Percentiles rank a stretch among this genome's conserved stretches.
Evolutionary conservation across 2,113 vertebrate species (phyloP).

Genomic region (Gnathonemus longibarbis): DNA sequence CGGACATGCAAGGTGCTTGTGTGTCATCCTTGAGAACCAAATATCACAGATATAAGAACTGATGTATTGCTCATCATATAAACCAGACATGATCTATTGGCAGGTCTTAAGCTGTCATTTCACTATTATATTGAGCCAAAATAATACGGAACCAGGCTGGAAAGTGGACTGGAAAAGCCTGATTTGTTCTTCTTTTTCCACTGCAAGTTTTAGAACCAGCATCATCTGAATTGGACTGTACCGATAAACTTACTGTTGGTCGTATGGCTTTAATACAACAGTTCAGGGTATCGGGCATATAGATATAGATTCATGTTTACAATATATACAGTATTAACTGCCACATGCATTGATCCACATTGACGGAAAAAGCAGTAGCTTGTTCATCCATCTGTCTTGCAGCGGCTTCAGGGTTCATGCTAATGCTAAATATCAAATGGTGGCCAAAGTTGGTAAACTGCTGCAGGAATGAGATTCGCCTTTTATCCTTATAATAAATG

Average conservation of each 20-base stretch:
- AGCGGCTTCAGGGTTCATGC: not conserved
- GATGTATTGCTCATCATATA: not conserved
- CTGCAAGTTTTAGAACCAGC: not conserved
- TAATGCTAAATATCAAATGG: not conserved
- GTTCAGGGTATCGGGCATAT: not conserved
- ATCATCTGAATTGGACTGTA: not conserved
- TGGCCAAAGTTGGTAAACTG: not conserved
- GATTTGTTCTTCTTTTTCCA: not conserved
- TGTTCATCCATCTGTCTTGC: not conserved
- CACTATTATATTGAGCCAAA: not conserved
- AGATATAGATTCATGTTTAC: not conserved
- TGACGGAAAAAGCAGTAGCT: not conserved
- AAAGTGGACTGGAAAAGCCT: not conserved
- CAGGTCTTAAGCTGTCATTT: not conserved
- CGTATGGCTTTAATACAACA: not conserved
- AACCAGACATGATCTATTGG: not conserved
- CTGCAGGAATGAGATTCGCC: not conserved
- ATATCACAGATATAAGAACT: not conserved
- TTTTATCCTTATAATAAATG: not conserved
- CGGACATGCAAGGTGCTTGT: not conserved
- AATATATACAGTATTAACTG: not conserved
- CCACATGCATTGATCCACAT: not conserved
- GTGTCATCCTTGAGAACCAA: not conserved
- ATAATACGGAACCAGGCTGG: not conserved
- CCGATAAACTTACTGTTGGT: not conserved